A percentile compares a stretch with the other conserved stretches of the same genome.
Conservation (phyloP, 2,888 invertebrate species). For the Thalpophila matura region DNA sequence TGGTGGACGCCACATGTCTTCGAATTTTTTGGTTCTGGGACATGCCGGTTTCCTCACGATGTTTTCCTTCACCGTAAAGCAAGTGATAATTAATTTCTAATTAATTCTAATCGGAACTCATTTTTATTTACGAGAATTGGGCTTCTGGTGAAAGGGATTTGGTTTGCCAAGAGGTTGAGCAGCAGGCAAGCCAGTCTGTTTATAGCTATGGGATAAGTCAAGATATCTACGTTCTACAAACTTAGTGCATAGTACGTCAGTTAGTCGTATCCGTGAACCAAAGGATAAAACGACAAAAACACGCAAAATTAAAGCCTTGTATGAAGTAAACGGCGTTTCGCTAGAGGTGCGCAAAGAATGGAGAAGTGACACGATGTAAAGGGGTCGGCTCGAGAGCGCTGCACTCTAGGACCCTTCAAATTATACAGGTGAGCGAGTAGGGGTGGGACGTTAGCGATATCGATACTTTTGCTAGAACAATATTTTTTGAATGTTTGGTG, state of each 20-base stretch:
- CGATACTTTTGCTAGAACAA: conserved; percentile 53
- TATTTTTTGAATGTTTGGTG: no score
- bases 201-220: no score
- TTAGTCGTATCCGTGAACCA: conserved; percentile 29
- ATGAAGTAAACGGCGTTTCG: conserved; percentile 63
- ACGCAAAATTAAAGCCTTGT: conserved; percentile 47
- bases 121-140: no score
- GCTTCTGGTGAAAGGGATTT: no score
- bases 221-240: background rate
- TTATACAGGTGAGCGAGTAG: conserved; percentile 81
- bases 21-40: no score
- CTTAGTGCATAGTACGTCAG: background rate
- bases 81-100: no score
- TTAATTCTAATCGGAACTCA: no score
- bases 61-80: no score
- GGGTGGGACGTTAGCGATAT: conserved; percentile 45
- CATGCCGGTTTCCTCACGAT: no score
- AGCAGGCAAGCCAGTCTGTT: no score
- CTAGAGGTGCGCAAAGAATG: conserved; percentile 67
- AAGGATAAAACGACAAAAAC: conserved; percentile 54
- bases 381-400: conserved; percentile 77
- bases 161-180: no score
- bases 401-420: conserved; percentile 79
- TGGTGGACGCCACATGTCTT: no score
- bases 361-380: conserved; percentile 77